phyloP scores from a whole-genome alignment of 2,888 invertebrate genomes.

The Plebejus melissa region DNA sequence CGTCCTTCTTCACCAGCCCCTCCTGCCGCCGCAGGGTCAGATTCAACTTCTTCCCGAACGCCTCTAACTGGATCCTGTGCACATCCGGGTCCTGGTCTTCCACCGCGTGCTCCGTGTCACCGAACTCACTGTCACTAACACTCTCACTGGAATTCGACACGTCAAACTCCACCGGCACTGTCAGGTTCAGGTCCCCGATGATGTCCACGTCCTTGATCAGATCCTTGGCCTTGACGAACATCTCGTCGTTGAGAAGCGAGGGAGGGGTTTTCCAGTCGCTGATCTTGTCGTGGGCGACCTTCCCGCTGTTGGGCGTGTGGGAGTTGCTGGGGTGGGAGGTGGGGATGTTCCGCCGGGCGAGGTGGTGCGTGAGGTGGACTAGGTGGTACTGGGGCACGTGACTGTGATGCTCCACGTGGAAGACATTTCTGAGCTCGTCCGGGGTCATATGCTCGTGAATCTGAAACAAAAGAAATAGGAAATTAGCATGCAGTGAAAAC shows the following conservation, averaged over 20 bases:
- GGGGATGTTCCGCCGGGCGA: constrained; percentile 65
- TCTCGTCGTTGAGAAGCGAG: constrained; percentile 66
- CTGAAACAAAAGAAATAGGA: constrained; percentile 71
- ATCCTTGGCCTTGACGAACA: constrained; percentile 62
- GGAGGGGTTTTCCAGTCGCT: constrained; percentile 61
- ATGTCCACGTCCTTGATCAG: constrained; percentile 65
- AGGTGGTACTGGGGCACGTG: constrained; percentile 92
- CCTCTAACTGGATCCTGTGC: constrained; percentile 85
- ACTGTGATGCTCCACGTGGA: constrained; percentile 89
- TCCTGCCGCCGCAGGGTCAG: constrained; percentile 86
- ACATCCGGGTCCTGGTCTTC: constrained; percentile 73
- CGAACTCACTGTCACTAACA: constrained; percentile 43
- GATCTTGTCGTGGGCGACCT: constrained; percentile 64
- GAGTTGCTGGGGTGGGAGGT: constrained; percentile 52
- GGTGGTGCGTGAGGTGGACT: constrained; percentile 85
- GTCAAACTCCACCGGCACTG: constrained; percentile 65
- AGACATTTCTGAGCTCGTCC: constrained; percentile 88
- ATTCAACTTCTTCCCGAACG: constrained; percentile 88
- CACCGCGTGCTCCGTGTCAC: constrained; percentile 55
- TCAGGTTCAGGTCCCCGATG: constrained; percentile 65
- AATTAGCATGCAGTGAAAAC: constrained; percentile 14
- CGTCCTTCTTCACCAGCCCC: constrained; percentile 86
- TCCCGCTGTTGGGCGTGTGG: constrained; percentile 47
- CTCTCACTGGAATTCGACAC: constrained; percentile 65
- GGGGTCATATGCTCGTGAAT: constrained; percentile 93